These are phyloP conservation scores for Drosophila austrosaltans DNA, from an alignment of 2,888 invertebrate species.

Conservation along the genomic window DNA sequence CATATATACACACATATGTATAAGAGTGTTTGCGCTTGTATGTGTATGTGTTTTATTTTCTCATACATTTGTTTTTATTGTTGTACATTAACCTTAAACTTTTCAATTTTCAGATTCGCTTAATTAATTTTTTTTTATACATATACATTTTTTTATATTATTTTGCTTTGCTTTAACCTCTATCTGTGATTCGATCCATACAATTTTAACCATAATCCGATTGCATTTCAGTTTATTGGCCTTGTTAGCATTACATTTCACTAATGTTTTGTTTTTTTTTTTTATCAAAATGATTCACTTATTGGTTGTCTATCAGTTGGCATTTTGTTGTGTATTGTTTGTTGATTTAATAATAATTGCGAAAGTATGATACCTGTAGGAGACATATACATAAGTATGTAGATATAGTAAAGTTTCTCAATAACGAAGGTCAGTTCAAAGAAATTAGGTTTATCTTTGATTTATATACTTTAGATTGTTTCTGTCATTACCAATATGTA, in stretches of 20 bases:
- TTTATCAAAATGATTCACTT: slow-evolving; percentile 26
- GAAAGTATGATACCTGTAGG: slow-evolving; percentile 14
- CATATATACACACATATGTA: slow-evolving; percentile 8
- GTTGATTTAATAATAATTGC: slow-evolving; percentile 39
- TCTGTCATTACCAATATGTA: not conserved
- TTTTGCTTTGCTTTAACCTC: slow-evolving; percentile 21
- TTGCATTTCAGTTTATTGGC: slow-evolving; percentile 61
- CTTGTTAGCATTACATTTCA: slow-evolving; percentile 39
- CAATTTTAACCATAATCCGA: not conserved
- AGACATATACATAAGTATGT: not conserved
- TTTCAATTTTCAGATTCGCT: slow-evolving; percentile 37
- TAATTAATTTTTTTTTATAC: slow-evolving; percentile 34
- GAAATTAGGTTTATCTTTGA: not conserved
- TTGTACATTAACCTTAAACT: slow-evolving; percentile 58
- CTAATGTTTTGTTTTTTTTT: slow-evolving; percentile 40
- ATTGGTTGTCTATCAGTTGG: slow-evolving; percentile 31
- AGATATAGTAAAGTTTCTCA: slow-evolving; percentile 1
- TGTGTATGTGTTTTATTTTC: slow-evolving; percentile 62
- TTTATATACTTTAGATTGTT: slow-evolving; percentile 7
- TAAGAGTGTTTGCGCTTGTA: slow-evolving; percentile 13
- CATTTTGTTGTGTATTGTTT: slow-evolving; percentile 26
- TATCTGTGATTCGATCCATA: slow-evolving; percentile 17
- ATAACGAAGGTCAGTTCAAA: slow-evolving; percentile 48
- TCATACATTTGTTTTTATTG: slow-evolving; percentile 48
- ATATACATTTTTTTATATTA: slow-evolving; percentile 5